Percentiles rank a stretch among this genome's conserved stretches.
phyloP scores from a whole-genome alignment of 2,888 invertebrate species.

The Pinctada fucata region DNA sequence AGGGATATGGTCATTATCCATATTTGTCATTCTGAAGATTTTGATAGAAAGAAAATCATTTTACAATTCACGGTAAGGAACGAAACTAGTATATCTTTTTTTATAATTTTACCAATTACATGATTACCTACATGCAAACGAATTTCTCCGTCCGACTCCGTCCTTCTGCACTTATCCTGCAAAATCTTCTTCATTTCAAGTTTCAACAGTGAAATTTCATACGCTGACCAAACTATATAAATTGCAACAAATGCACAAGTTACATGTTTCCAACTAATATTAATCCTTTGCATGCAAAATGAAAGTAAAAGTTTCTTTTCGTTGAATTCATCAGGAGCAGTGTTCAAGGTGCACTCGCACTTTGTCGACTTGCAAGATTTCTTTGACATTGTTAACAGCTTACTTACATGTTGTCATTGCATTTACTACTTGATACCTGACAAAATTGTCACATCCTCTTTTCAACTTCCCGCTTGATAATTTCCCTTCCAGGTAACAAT shows the following conservation, averaged over 20 bases:
- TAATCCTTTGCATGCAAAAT: not conserved
- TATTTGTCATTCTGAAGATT: too few relatives aligned
- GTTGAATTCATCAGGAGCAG: not conserved
- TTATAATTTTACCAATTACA: too few relatives aligned
- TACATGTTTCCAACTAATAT: not conserved
- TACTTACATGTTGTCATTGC: not conserved
- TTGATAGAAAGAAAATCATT: too few relatives aligned
- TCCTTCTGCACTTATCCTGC: too few relatives aligned
- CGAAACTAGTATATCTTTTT: too few relatives aligned
- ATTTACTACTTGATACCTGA: not conserved
- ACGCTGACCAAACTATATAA: constrained; percentile 30
- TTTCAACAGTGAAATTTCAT: constrained; percentile 29
- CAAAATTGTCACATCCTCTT: not conserved
- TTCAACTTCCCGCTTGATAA: not conserved
- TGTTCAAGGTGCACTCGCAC: not conserved
- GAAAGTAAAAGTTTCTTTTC: not conserved
- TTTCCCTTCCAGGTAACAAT: constrained; percentile 4
- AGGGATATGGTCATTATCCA: too few relatives aligned
- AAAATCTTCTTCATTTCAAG: constrained; percentile 16
- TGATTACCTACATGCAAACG: too few relatives aligned
- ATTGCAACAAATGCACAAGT: not conserved
- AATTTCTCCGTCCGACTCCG: too few relatives aligned
- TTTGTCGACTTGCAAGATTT: not conserved
- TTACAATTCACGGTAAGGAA: too few relatives aligned
- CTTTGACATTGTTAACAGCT: not conserved